Evolutionary conservation across 1,140 invertebrate genomes (phyloP), one percentile per base, ranked within the genome.

Genomic region (Heliconius congener): DNA sequence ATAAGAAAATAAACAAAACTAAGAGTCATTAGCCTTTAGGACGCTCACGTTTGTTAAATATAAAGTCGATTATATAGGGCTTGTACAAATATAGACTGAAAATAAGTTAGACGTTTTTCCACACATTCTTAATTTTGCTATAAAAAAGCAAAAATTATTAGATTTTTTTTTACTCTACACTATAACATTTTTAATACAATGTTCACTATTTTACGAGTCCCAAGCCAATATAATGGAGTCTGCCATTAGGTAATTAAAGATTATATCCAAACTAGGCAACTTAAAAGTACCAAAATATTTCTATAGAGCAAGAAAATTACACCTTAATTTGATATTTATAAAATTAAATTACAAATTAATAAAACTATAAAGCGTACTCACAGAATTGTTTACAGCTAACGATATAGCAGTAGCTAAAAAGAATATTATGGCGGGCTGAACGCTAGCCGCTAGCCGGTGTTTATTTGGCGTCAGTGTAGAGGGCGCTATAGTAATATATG

Each of bases 391-490:
- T 93, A 93, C 90, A 89, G 88, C 88, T 81, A 88, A 86, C 86
- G 85, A 77, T 89, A 89, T 78, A 84, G 88, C 83, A 87, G 88
- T 86, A 81, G 84, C 82, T 82, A 86, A 88, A 85, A 88, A 86
- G 88, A 88, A 86, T 88, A 91, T 93, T 93, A 93, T 92, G 91
- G 91, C 91, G 91, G 91, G 90, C 88, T 85, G 82, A 83, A 77
- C 82, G 81, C 80, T 82, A 78, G 79, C 83, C 84, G 84, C 82
- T 82, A 84, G 84, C 81, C 86, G 84, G 84, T 86, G 87, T 88
- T 92, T 88, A 77, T 84, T 79, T 86, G 88, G 93, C 93, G 93
- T 94, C 93, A 82, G 85, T 94, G 85, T 87, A 94, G 93, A 92
- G 93, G 92, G 91, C 91, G 90, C 91, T 81, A 72, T 50, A 50